Evolutionary conservation across 2,113 vertebrate genomes (phyloP), one percentile per base, ranked within the genome.

Genomic region (Strix uralensis): DNA sequence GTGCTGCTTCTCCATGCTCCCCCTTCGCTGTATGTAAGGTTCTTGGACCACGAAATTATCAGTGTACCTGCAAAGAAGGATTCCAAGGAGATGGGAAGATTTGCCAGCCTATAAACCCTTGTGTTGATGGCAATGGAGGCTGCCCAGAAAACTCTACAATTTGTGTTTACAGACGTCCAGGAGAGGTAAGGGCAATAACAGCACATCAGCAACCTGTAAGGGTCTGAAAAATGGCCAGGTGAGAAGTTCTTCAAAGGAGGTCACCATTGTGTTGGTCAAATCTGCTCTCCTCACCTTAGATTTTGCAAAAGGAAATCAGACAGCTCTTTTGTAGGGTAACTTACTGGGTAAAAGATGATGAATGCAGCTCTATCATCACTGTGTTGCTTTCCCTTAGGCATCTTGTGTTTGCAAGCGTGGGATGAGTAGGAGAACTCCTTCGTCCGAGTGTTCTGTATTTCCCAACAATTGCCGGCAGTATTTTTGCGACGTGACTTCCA

Each of bases 51-150:
- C 98, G 52, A 42, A 70, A 96, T 12, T 98, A 98, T 80, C 96
- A 89, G 7, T 99, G 99, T 27, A 95, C 44, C 38, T 99, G 99
- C 96, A 98, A 98, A 75, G 87, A 97, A 1, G 98, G 98, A 63
- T 99, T 98, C 51, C 80, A 98, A 49, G 99, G 99, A 7, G 98
- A 99, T 9, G 99, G 99, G 14, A 98, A 54, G 32, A 81, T 99
- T 61, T 99, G 99, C 73, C 92, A 98, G 73, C 98, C 99, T 34
- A 95, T 94, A 81, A 99, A 99, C 85, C 99, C 98, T 5, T 99
- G 99, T 75, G 65, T 96, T 18, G 23, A 77, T n/a, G 96, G 97
- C 97, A 98, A 99, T 2, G 99, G 99, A 40, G 99, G 98, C 62
- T 99, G 99, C 88, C 98, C 98, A 55, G 78, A 94, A 67, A 98